A percentile compares a stretch with the other conserved stretches of the same genome.
Conservation (phyloP, 1,140 invertebrate species). For the Zaprionus ghesquierei region DNA sequence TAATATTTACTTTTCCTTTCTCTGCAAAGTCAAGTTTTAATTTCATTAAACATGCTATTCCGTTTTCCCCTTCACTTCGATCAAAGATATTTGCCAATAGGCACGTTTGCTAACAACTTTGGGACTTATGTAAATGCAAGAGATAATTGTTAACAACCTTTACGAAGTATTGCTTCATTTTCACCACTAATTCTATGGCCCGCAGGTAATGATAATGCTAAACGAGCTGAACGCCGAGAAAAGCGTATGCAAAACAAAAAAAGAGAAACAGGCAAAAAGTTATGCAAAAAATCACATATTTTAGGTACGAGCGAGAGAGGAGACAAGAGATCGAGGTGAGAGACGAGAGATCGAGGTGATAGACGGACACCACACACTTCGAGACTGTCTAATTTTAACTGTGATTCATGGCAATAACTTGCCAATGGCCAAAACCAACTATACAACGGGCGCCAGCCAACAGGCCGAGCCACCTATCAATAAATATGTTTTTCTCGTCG, state of each 20-base stretch:
- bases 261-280: slow-evolving; percentile 36
- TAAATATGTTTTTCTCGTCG: slow-evolving; percentile 63
- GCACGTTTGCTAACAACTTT: slow-evolving; percentile 31
- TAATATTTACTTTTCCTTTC: slow-evolving; percentile 9
- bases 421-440: slow-evolving; percentile 49
- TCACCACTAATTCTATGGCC: slow-evolving; percentile 58
- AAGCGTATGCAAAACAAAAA: slow-evolving; percentile 12
- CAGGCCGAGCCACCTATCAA: slow-evolving; percentile 43
- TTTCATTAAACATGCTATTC: slow-evolving; percentile 37
- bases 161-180: slow-evolving; percentile 59
- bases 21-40: slow-evolving; percentile 20
- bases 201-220: slow-evolving; percentile 21
- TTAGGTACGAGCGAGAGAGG: slow-evolving; percentile 2
- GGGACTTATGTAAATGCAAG: slow-evolving; percentile 60
- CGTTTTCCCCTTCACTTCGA: slow-evolving; percentile 70
- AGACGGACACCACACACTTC: slow-evolving; percentile 13
- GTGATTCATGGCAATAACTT: slow-evolving; percentile 64
- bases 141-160: slow-evolving; percentile 51
- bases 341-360: background rate
- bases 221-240: slow-evolving; percentile 27
- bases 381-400: slow-evolving; percentile 68
- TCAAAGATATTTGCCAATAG: slow-evolving; percentile 35
- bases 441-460: slow-evolving; percentile 10
- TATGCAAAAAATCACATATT: slow-evolving; percentile 53
- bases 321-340: background rate